Base-by-base conservation (phyloP, 2,797 vertebrate species). In the Syngnathus acus region DNA sequence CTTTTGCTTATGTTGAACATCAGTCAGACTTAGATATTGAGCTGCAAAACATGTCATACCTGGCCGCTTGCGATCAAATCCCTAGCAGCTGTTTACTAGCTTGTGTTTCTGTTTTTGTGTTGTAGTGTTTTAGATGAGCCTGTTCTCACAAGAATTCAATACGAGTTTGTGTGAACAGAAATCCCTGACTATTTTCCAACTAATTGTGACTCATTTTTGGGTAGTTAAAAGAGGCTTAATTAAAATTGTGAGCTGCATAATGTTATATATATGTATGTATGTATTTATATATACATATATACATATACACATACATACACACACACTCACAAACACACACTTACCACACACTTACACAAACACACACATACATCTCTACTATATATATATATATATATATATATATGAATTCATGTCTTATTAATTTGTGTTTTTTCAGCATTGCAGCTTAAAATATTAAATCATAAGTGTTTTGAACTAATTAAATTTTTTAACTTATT, bases 401-500 rank as follows among this genome's bases (percentile, higher is more conserved):
- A 26, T 32, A 32, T 32, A 32, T 32, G 32, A 13, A 43, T 9
- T 43, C 42, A 47, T 16, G 17, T 5, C 6, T 10, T 51, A 51
- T 3, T 2, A 51, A 59, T 59, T 59, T n/a, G 57, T 60, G 19
- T 37, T 42, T 43, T 61, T 14, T 21, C 19, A n/a, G 10, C 13
- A 6, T n/a, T n/a, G 42, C 16, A 59, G 9, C 14, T 59, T 39
- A 9, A 38, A 14, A 32, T 57, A 21, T 26, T 55, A 8, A 60
- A 42, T 61, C 9, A 5, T 21, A 4, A 62, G 6, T 26, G 40
- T 62, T 26, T n/a, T 14, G 9, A 37, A 43, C 59, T 43, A 62
- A 62, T 42, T 62, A 7, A 23, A 62, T 45, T 17, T 21, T n/a
- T 21, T 62, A 62, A 43, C 59, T 23, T 60, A 58, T 60, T 39